Conservation (phyloP, 2,888 invertebrate genomes). For the Craniophora ligustri region DNA sequence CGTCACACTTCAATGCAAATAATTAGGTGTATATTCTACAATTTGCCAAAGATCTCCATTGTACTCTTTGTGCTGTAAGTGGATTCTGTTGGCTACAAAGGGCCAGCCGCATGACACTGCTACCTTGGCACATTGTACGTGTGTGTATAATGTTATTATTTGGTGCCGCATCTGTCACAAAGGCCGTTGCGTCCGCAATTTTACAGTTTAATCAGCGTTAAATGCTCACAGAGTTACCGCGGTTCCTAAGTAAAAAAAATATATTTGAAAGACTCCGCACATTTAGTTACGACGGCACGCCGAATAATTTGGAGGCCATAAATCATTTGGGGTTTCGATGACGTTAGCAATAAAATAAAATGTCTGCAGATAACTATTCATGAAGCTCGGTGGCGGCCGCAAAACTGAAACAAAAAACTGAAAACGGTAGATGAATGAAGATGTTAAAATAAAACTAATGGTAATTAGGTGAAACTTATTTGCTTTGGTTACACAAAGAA, state of each 20-base stretch:
- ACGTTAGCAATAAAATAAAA: slow-evolving; percentile 65
- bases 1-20: slow-evolving; percentile 81
- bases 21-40: slow-evolving; percentile 88
- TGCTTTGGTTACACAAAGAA: not conserved
- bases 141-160: slow-evolving; percentile 87
- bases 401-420: slow-evolving; percentile 25
- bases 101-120: slow-evolving; percentile 78
- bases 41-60: slow-evolving; percentile 86
- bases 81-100: slow-evolving; percentile 81
- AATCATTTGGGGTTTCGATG: slow-evolving; percentile 80
- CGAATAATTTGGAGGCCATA: slow-evolving; percentile 77
- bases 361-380: slow-evolving; percentile 60
- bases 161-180: slow-evolving; percentile 86
- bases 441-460: slow-evolving; percentile 15
- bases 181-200: slow-evolving; percentile 84
- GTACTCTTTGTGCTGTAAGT: slow-evolving; percentile 83
- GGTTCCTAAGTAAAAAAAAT: slow-evolving; percentile 67
- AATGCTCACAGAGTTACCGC: slow-evolving; percentile 84
- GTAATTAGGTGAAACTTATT: slow-evolving; percentile 2
- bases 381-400: slow-evolving; percentile 29
- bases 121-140: slow-evolving; percentile 71
- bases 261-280: slow-evolving; percentile 66
- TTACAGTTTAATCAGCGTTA: slow-evolving; percentile 89
- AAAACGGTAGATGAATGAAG: slow-evolving; percentile 15
- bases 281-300: slow-evolving; percentile 60